Evolutionary conservation across 1,140 invertebrate species (phyloP), one percentile per base, ranked within the genome.

Genomic region (Tetramorium alpestre): DNA sequence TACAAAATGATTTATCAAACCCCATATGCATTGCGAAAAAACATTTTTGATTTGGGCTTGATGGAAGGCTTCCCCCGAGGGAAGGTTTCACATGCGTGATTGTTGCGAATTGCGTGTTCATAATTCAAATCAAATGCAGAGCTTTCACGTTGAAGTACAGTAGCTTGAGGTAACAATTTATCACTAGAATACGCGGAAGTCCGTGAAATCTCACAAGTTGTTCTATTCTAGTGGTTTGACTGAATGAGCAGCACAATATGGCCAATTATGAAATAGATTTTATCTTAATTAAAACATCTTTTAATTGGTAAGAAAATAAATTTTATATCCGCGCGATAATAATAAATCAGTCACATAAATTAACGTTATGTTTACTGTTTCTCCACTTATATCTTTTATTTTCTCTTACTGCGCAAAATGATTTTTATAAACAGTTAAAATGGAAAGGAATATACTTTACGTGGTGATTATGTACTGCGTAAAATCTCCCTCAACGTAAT

Each of bases 41-140:
- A 16, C 65, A 60, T 60, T 73, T 73, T 73, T 56, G 4, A 58
- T 73, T 56, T 41, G 5, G 5, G 10, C 6, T 25, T 69, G 38
- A 69, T 69, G 65, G 65, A 69, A 69, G 41, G 11, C 16, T 69
- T 70, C 10, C 13, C n/a, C 16, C n/a, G 13, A 41, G 33, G 22
- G 22, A 25, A 18, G 11, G 7, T 22, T 65, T 54, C 49, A 33
- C 33, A 22, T 51, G 11, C n/a, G n/a, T 64, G 60, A 54, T 51
- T 6, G 58, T 78, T 54, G 18, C 44, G 47, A 51, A 49, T 49
- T 13, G 62, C 33, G 13, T 28, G 44, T 69, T 65, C 64, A 67
- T 67, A 80, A 67, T 51, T 28, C 62, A 69, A 81, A 18, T 38
- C 62, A 44, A 54, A 81, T 81, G 51, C 16, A 80, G 22, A 18